Conservation (phyloP, 1,140 invertebrate genomes). For the Thereuonema tuberculata region DNA sequence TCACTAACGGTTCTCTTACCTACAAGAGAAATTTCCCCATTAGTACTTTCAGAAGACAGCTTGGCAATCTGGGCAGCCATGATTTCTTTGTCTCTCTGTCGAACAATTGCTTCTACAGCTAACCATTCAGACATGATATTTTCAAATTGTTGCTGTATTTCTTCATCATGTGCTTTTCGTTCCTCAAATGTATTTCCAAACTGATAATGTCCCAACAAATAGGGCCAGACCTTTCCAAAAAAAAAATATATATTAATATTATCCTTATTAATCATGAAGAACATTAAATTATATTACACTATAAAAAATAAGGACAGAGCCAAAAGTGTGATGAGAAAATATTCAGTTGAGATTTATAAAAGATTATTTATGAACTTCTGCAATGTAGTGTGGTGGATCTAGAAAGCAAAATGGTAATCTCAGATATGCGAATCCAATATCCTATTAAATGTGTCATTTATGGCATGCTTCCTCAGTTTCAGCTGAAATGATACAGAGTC, state of each 20-base stretch:
- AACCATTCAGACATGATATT: conserved; percentile 87
- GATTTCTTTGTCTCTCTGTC: conserved; percentile 60
- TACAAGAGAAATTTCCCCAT: conserved; percentile 32
- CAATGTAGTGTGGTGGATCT: too few species aligned
- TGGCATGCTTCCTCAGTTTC: too few species aligned
- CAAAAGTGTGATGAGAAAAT: too few species aligned
- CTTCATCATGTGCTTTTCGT: conserved; percentile 47
- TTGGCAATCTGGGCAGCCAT: conserved; percentile 45
- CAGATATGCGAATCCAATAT: too few species aligned
- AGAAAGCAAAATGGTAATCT: too few species aligned
- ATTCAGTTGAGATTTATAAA: too few species aligned
- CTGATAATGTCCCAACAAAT: conserved; percentile 70
- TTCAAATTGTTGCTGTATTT: conserved; percentile 60
- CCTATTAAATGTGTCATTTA: too few species aligned
- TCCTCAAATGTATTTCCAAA: conserved; percentile 59
- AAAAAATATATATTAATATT: not conserved
- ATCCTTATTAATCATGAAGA: too few species aligned
- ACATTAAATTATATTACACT: not conserved
- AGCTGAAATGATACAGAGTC: too few species aligned
- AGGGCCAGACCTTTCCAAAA: conserved; percentile 61
- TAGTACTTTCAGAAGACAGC: conserved; percentile 40
- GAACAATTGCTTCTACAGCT: conserved; percentile 79
- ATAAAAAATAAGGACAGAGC: not conserved
- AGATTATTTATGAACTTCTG: too few species aligned
- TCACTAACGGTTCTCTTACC: too few species aligned